Conservation (phyloP, 2,888 invertebrate species). For the Tipula vernalis region DNA sequence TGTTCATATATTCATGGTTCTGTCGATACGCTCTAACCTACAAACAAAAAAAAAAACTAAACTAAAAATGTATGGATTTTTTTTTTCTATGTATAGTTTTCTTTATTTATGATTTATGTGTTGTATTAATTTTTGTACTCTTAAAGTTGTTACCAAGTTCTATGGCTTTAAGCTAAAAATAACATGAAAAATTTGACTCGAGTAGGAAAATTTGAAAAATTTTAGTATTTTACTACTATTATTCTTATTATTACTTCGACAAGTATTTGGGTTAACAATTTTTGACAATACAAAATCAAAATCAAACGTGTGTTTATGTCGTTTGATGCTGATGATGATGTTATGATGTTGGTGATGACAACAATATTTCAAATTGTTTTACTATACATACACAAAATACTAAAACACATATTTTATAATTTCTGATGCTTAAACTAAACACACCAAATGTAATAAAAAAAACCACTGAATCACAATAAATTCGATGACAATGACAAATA, state of each 20-base stretch:
- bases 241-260: background rate
- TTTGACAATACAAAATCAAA: background rate
- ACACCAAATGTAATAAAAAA: too few species aligned
- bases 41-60: background rate
- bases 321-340: background rate
- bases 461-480: background rate
- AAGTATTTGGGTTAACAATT: background rate
- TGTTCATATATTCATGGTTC: background rate
- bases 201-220: background rate
- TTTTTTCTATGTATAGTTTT: background rate
- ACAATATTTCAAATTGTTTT: background rate
- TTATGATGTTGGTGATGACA: background rate
- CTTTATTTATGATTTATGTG: background rate
- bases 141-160: background rate
- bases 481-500: background rate
- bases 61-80: background rate
- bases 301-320: background rate
- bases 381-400: background rate
- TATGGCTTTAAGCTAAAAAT: background rate
- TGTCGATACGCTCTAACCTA: background rate
- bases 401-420: background rate
- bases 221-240: background rate
- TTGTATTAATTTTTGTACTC: background rate
- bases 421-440: background rate
- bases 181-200: background rate